Conservation (phyloP, 2,888 invertebrate genomes). For the Petrolisthes manimaculis region DNA sequence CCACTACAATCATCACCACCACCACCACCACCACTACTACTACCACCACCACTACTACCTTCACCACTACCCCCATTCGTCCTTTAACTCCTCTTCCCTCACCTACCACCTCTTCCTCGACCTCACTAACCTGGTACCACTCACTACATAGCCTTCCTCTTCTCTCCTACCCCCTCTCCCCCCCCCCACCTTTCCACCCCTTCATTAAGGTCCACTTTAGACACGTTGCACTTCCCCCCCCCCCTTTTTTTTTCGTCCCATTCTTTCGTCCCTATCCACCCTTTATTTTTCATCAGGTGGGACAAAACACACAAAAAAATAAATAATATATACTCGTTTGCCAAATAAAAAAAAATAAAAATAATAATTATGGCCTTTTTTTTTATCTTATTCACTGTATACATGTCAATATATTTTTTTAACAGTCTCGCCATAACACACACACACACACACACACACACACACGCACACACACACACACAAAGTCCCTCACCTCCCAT, state of each 20-base stretch:
- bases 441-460: too few species aligned
- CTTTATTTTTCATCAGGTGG: conserved; percentile 22
- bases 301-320: conserved; percentile 19
- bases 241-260: conserved; percentile 7
- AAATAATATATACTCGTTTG: too few species aligned
- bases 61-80: conserved; percentile 14
- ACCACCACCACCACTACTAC: background rate
- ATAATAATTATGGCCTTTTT: too few species aligned
- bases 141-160: background rate
- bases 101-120: background rate
- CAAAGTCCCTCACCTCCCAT: too few species aligned
- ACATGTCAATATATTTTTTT: too few species aligned
- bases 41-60: background rate
- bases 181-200: conserved; percentile 9
- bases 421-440: too few species aligned
- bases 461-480: too few species aligned
- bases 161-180: background rate
- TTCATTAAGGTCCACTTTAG: conserved; percentile 38
- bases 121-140: background rate
- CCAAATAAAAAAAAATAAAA: too few species aligned
- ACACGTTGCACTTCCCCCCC: conserved; percentile 25
- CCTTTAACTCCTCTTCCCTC: background rate
- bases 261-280: background rate
- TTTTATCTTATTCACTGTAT: too few species aligned
- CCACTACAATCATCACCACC: too few species aligned